A percentile compares a stretch with the other conserved stretches of the same genome.
Conservation (phyloP, 2,888 invertebrate genomes). For the Stenchaetothrips biformis region DNA sequence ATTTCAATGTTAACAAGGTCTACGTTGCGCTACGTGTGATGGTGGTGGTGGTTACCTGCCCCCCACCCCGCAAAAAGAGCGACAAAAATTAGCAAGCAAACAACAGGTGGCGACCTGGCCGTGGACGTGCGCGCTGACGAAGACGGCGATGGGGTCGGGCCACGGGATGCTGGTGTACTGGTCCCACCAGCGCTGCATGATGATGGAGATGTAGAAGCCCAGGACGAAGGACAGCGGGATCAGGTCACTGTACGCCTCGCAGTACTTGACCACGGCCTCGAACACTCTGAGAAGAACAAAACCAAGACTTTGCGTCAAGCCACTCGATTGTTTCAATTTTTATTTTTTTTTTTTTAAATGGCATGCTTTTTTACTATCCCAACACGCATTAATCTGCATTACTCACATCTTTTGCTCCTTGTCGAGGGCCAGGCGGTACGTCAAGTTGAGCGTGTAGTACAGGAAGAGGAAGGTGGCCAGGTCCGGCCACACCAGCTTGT, state of each 20-base stretch:
- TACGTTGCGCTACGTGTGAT: too few species aligned
- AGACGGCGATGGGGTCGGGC: conserved; percentile 83
- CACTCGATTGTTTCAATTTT: too few species aligned
- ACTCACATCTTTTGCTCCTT: conserved; percentile 64
- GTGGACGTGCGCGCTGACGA: conserved; percentile 76
- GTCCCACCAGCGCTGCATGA: conserved; percentile 90
- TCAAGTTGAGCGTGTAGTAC: conserved; percentile 72
- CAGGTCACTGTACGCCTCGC: conserved; percentile 77
- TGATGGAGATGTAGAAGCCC: conserved; percentile 89
- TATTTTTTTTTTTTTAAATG: too few species aligned
- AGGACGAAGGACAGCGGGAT: conserved; percentile 90
- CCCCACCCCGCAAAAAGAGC: too few species aligned
- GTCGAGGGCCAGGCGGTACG: conserved; percentile 68
- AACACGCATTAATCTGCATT: conserved; percentile 27
- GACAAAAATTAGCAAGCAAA: too few species aligned
- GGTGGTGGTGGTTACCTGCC: too few species aligned
- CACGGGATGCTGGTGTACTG: conserved; percentile 78
- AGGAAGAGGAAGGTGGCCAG: conserved; percentile 69
- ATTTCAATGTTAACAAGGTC: too few species aligned
- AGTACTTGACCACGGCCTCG: conserved; percentile 77
- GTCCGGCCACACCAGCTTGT: conserved; percentile 91
- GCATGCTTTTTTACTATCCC: not conserved
- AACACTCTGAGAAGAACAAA: conserved; percentile 57
- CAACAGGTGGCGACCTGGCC: conserved; percentile 53
- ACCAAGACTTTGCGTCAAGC: too few species aligned